Conservation (phyloP, 1,140 invertebrate genomes). For the Cyclargus thomasi region DNA sequence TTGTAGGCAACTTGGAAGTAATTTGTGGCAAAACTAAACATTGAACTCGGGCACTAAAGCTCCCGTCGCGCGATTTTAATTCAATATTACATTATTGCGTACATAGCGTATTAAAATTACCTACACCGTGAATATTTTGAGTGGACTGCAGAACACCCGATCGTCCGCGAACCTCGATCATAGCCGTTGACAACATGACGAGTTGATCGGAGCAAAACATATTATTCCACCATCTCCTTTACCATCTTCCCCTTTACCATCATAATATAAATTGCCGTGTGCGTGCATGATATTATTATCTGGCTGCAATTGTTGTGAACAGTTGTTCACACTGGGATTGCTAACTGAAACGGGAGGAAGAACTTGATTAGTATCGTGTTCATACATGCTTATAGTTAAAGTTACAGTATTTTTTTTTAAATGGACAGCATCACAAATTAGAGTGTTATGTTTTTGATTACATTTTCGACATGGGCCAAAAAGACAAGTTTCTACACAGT, state of each 20-base stretch:
- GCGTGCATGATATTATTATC: background rate
- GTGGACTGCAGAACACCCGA: slow-evolving; percentile 19
- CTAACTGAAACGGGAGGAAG: background rate
- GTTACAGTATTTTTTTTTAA: background rate
- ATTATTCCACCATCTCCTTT: background rate
- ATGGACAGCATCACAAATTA: slow-evolving; percentile 19
- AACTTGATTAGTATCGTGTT: background rate
- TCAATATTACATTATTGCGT: slow-evolving; percentile 23
- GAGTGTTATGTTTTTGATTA: slow-evolving; percentile 25
- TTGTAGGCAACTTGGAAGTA: slow-evolving; percentile 10
- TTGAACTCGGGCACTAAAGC: background rate
- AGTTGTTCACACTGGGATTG: background rate
- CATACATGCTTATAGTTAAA: background rate
- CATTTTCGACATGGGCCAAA: slow-evolving; percentile 23
- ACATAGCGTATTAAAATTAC: slow-evolving; percentile 16
- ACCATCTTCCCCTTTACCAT: background rate
- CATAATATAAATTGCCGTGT: background rate
- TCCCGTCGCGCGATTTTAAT: slow-evolving; percentile 8
- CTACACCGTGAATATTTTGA: slow-evolving; percentile 20
- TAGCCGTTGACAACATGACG: slow-evolving; percentile 21
- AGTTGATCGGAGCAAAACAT: background rate
- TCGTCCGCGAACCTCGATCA: background rate
- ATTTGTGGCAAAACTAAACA: slow-evolving; percentile 21
- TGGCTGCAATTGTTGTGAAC: background rate
- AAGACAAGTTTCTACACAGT: slow-evolving; percentile 18